Evolutionary conservation across 2,113 vertebrate genomes (phyloP), one percentile per base, ranked within the genome.

Genomic region (Lichenostomus cassidix): DNA sequence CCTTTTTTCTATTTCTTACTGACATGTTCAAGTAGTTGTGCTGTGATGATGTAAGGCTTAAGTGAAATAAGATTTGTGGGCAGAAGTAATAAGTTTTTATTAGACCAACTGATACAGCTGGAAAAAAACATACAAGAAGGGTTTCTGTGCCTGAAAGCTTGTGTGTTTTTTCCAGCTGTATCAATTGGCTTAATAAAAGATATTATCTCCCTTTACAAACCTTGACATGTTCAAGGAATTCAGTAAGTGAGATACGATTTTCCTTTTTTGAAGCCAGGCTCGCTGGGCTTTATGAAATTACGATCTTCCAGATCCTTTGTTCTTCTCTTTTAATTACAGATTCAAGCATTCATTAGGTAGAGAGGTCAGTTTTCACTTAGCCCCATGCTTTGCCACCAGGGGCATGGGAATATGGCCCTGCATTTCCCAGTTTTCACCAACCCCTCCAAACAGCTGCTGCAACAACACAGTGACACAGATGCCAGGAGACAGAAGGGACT

Each of bases 181-280:
- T 83, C 92, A 83, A 50, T 63, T 77, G 88, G 63, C 29, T 85
- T 94, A 95, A 93, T 93, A 97, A 92, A 95, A 95, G 94, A 95
- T 94, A 77, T 1, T 92, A 94, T 96, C 95, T 95, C 59, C 59
- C 71, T 88, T 94, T 92, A 88, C 95, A 96, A 93, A 93, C 90
- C 82, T 94, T 88, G 85, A 94, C 90, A 86, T 59, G 90, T 89
- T 93, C 52, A 94, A 95, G 64, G 83, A 88, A 94, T 96, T 94
- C 86, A 83, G 3, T 84, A 74, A 94, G 73, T 70, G 79, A 96
- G 92, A 88, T 1, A 15, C 65, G 79, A 94, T 94, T 96, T 95
- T 96, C 94, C 95, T 77, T 92, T 93, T 86, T 13, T 50, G 79
- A 88, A 95, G 95, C 88, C 92, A 94, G 83, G 37, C 59, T 76